Percentiles rank a stretch among this genome's conserved stretches.
Evolutionary conservation across 1,140 invertebrate species (phyloP).

Genomic region (Pseudomyrmex gracilis): DNA sequence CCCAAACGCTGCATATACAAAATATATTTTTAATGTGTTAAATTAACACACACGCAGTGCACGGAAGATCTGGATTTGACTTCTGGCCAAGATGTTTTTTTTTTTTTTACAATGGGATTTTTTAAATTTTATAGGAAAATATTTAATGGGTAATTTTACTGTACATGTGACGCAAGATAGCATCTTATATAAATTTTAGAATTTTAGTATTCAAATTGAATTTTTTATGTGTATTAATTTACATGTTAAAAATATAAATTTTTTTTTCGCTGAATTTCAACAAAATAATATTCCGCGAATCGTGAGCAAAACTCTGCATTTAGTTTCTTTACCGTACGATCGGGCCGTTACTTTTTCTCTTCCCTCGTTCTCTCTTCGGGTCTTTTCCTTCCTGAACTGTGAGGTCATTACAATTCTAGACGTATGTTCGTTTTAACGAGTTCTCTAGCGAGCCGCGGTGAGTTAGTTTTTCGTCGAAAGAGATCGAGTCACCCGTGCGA

Average conservation of each 20-base stretch:
- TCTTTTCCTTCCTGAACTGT: neutral
- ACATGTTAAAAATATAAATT: no score
- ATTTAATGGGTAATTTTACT: no score
- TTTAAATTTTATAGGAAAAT: no score
- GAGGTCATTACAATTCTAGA: slow-evolving; percentile 16
- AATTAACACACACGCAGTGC: no score
- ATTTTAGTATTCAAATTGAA: neutral
- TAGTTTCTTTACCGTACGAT: neutral
- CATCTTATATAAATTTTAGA: neutral
- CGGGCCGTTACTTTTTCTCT: neutral
- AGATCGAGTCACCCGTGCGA: slow-evolving; percentile 35
- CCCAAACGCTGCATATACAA: no score
- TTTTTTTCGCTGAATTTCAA: no score
- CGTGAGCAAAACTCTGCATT: slow-evolving; percentile 2
- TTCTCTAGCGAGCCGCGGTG: neutral
- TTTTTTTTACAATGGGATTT: no score
- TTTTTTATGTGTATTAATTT: no score
- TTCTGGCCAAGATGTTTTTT: no score
- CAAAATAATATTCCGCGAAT: neutral
- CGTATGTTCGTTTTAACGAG: slow-evolving; percentile 36
- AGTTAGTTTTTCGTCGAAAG: slow-evolving; percentile 41
- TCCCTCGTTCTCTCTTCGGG: neutral
- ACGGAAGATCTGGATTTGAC: no score
- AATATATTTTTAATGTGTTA: no score
- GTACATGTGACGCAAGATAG: no score